Evolutionary conservation across 2,888 invertebrate genomes (phyloP), one percentile per base, ranked within the genome.

Genomic region (Autographa gamma): DNA sequence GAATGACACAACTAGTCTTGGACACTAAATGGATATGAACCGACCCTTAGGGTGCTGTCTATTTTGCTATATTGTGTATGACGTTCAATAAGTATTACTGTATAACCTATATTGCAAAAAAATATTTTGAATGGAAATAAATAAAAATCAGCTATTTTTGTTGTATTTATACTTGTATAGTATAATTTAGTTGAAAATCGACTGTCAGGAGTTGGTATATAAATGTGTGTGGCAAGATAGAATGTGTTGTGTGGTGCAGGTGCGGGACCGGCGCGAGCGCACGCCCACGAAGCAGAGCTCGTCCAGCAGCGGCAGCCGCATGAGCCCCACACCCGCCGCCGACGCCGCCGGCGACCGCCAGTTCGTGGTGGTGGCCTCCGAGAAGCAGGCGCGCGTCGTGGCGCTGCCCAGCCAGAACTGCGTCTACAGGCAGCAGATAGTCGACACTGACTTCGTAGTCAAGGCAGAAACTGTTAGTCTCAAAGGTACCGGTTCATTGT

Each of bases 321-420:
- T 97, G 97, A 97, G 97, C 89, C 98, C 98, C 48, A 97, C 98
- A 79, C 96, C 97, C 80, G 93, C 95, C 90, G 86, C 71, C 3
- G 82, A 77, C 60, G 74, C 86, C 86, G 81, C 88, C 72, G 97
- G 86, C 13, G 99, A 99, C 95, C 96, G 98, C 80, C 99, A 99
- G 96, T 99, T 98, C 95, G 98, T 98, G 80, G 98, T 99, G 66
- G 97, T 99, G 84, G 98, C 98, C 78, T 99, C 99, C 73, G 99
- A 99, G 96, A 99, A 99, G 95, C 98, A 99, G 96, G 98, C 98
- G 76, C 97, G 98, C 86, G 98, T 99, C 79, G 98, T 99, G 80
- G 98, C 98, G 81, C 97, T 99, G 90, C 99, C 99, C 80, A 98
- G 99, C 85, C 99, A 99, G 95, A 98, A 98, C 92, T 99, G 98